These are phyloP conservation scores for Poecilus cupreus DNA, from an alignment of 2,888 invertebrate genomes.

Conservation along the genomic window DNA sequence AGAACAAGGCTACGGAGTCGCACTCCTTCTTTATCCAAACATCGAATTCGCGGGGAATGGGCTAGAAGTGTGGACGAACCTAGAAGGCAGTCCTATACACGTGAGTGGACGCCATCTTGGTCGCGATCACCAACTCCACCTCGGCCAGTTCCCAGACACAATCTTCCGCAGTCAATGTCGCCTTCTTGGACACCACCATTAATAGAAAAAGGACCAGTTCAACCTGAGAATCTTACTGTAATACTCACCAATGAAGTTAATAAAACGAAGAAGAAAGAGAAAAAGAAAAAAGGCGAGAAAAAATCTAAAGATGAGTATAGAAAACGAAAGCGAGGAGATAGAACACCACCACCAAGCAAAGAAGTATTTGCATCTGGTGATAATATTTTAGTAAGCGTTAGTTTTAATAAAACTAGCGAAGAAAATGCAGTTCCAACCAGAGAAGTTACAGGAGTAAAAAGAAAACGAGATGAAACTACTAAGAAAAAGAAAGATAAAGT, in stretches of 20 bases:
- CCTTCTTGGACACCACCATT: slow-evolving; percentile 80
- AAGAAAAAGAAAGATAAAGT: slow-evolving; percentile 69
- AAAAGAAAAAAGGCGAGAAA: slow-evolving; percentile 71
- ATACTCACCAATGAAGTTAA: slow-evolving; percentile 76
- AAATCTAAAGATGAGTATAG: slow-evolving; percentile 69
- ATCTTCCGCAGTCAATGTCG: slow-evolving; percentile 66
- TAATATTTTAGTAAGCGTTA: slow-evolving; percentile 94
- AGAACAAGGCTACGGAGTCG: slow-evolving; percentile 68
- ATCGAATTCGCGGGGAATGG: slow-evolving; percentile 63
- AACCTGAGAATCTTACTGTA: slow-evolving; percentile 76
- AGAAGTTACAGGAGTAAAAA: slow-evolving; percentile 69
- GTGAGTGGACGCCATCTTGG: slow-evolving; percentile 75
- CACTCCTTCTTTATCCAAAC: slow-evolving; percentile 65
- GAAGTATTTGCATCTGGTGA: slow-evolving; percentile 95
- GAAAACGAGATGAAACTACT: slow-evolving; percentile 70
- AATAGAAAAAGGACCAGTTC: slow-evolving; percentile 70
- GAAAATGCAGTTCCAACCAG: slow-evolving; percentile 69
- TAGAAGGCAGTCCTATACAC: slow-evolving; percentile 64
- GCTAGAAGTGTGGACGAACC: slow-evolving; percentile 67
- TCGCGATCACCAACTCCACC: slow-evolving; percentile 76
- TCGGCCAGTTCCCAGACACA: slow-evolving; percentile 67
- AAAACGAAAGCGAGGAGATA: slow-evolving; percentile 70
- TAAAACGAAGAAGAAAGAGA: slow-evolving; percentile 73
- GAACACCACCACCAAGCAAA: slow-evolving; percentile 83
- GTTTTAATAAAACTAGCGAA: slow-evolving; percentile 83